These are phyloP conservation scores for Apis laboriosa DNA, from an alignment of 1,140 invertebrate genomes.

Conservation along the genomic window DNA sequence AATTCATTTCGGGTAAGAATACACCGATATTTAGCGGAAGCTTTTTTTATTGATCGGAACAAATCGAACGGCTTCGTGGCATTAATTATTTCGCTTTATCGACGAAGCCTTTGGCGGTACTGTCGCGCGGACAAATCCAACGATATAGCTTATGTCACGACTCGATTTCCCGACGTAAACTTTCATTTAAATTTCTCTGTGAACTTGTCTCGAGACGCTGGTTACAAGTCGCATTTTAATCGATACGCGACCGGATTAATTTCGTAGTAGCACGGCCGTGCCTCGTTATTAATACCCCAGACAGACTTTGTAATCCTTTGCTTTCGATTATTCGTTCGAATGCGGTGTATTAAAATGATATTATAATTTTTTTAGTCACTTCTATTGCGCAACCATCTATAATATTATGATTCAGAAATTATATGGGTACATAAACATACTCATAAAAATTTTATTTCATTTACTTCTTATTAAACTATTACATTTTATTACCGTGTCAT, in stretches of 20 bases:
- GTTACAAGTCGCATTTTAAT: background rate
- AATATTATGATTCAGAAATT: background rate
- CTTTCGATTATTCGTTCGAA: background rate
- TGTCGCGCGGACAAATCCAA: constrained; percentile 29
- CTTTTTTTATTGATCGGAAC: constrained; percentile 52
- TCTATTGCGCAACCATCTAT: background rate
- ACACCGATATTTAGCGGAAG: constrained; percentile 38
- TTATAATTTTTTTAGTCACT: background rate
- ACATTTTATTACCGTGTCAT: background rate
- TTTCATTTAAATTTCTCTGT: constrained; percentile 24
- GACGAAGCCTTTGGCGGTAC: constrained; percentile 50
- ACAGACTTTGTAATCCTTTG: background rate
- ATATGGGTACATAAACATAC: background rate
- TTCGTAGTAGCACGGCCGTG: background rate
- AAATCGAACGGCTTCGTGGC: constrained; percentile 40
- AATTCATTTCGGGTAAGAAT: constrained; percentile 45
- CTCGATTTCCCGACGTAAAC: constrained; percentile 11
- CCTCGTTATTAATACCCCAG: background rate
- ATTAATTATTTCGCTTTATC: constrained; percentile 63
- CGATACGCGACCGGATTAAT: background rate
- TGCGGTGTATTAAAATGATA: too few species aligned
- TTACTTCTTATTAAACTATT: background rate
- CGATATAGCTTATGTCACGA: constrained; percentile 5
- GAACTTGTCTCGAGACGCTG: background rate
- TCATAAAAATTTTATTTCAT: background rate